phyloP scores from a whole-genome alignment of 1,140 invertebrate species.

The Ooceraea biroi region DNA sequence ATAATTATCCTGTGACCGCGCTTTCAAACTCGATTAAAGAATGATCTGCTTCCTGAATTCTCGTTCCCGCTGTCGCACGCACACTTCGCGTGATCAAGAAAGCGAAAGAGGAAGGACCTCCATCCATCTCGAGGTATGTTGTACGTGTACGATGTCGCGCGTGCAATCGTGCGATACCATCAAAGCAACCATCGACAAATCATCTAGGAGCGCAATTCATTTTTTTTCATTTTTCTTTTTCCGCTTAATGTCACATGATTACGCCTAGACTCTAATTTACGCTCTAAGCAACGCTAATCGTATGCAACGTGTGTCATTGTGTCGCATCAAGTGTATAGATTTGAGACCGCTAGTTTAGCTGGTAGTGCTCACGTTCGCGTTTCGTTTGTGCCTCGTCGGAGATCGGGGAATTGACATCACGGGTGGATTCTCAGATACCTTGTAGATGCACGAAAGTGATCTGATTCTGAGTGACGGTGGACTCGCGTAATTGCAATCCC shows the following conservation, averaged over 20 bases:
- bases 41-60: neutral
- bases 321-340: constrained; percentile 33
- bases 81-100: constrained; percentile 43
- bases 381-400: constrained; percentile 52
- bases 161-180: constrained; percentile 43
- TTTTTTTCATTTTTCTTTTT: neutral
- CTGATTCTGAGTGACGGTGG: constrained; percentile 5
- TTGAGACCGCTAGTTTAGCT: constrained; percentile 49
- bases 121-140: constrained; percentile 11
- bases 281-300: constrained; percentile 72
- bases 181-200: constrained; percentile 77
- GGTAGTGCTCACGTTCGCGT: constrained; percentile 30
- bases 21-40: constrained; percentile 20
- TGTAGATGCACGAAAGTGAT: neutral
- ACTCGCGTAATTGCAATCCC: neutral
- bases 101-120: constrained; percentile 38
- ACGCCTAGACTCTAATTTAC: constrained; percentile 73
- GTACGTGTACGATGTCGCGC: constrained; percentile 14
- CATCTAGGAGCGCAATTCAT: constrained; percentile 74
- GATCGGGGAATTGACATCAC: neutral
- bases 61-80: constrained; percentile 15
- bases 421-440: neutral
- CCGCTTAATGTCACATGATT: constrained; percentile 82
- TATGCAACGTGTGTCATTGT: constrained; percentile 33
- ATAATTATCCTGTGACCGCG: neutral